Evolutionary conservation across 2,797 vertebrate genomes (phyloP), one percentile per base, ranked within the genome.

Genomic region (Falco cherrug): DNA sequence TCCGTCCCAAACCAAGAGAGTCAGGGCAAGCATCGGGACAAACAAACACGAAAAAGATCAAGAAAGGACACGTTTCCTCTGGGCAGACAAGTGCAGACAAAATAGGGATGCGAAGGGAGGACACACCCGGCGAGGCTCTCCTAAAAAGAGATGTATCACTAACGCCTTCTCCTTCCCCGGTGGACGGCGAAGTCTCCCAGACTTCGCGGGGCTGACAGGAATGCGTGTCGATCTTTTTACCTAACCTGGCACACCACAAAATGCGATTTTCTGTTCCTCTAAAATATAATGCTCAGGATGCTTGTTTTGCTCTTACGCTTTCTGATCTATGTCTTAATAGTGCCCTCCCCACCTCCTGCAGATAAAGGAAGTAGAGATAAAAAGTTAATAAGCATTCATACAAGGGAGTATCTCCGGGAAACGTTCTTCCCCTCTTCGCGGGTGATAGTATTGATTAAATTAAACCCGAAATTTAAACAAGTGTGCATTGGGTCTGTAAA

Each of bases 381-480:
- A 96, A 97, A 98, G 96, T 97, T 96, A 97, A 95, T 96, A 98
- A 96, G 87, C 88, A 77, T 94, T 97, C 96, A 84, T 74, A 95
- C 61, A 90, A 86, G 76, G 76, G 87, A 90, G 77, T 94, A 87
- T 93, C 90, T 84, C 92, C 45, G 63, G 63, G 83, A 89, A 73
- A 75, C 29, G 65, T 70, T 45, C 87, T 94, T 90, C 85, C 84
- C 81, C 84, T 87, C 95, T 97, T 97, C 79, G 85, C 47, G 95
- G 94, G 87, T 97, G 95, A 96, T 39, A 87, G 77, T 97, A 97
- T 98, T 98, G 98, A 98, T 98, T 98, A 97, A 97, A 98, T 98
- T 98, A 98, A 98, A 98, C 94, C 97, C 94, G 96, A 98, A 97
- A 98, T 98, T 97, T 98, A 97, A 98, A 98, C 97, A 98, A 98